Conservation (phyloP, 2,888 invertebrate genomes). For the Xestia xanthographa region DNA sequence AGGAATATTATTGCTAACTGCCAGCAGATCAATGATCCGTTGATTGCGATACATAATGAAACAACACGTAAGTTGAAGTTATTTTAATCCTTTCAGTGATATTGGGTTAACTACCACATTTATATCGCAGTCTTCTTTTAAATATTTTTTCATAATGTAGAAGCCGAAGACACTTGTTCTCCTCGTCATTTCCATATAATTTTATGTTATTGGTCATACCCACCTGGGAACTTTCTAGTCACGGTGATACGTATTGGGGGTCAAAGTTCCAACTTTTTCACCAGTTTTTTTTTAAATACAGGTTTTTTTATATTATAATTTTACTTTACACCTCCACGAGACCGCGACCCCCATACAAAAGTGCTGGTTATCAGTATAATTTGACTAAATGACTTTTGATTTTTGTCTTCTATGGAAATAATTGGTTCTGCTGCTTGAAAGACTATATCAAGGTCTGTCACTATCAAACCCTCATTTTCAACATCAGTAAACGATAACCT, state of each 20-base stretch:
- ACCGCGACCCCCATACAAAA: neutral
- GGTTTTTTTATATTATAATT: no score
- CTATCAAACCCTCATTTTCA: neutral
- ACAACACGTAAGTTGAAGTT: slow-evolving; percentile 80
- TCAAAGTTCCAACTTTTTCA: no score
- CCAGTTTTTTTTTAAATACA: no score
- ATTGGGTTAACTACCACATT: neutral
- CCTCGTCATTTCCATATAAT: no score
- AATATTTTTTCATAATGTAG: no score
- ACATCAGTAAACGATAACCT: no score
- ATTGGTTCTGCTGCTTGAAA: neutral
- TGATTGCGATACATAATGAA: slow-evolving; percentile 76
- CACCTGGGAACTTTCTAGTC: no score
- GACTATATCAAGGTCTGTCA: neutral
- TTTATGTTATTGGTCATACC: no score
- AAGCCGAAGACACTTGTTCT: no score
- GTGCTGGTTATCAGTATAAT: neutral
- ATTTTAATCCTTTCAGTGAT: neutral
- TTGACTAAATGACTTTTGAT: neutral
- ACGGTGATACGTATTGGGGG: no score
- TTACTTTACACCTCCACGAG: no score
- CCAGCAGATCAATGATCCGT: slow-evolving; percentile 81
- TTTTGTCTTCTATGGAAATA: neutral
- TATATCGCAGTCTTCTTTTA: neutral
- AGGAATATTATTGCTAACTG: slow-evolving; percentile 90